These are phyloP conservation scores for Drosophila virilis DNA, from an alignment of 1,140 invertebrate genomes.

Conservation along the genomic window DNA sequence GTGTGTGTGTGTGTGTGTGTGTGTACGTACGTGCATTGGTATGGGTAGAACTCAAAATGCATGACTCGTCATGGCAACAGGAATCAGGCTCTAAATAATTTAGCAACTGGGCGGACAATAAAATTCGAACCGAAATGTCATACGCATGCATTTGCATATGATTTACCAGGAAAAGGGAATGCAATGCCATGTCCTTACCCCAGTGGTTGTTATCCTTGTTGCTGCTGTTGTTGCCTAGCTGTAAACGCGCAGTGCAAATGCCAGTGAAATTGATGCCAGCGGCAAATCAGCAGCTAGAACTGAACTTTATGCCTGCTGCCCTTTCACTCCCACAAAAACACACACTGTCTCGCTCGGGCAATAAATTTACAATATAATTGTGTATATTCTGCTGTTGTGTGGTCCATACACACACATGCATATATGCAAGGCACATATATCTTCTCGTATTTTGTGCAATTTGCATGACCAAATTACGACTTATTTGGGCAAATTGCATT, in stretches of 20 bases:
- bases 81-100: constrained; percentile 82
- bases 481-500: constrained; percentile 54
- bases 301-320: not conserved
- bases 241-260: constrained; percentile 37
- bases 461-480: constrained; percentile 40
- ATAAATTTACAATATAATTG: constrained; percentile 34
- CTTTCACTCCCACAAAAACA: not conserved
- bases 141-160: constrained; percentile 81
- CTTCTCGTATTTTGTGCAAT: constrained; percentile 35
- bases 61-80: constrained; percentile 69
- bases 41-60: constrained; percentile 65
- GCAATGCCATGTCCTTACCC: constrained; percentile 17
- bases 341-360: not conserved
- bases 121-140: constrained; percentile 81
- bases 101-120: constrained; percentile 78
- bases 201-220: constrained; percentile 5
- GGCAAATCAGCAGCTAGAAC: constrained; percentile 30
- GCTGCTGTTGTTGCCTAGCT: constrained; percentile 20
- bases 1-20: constrained; percentile 53
- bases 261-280: constrained; percentile 41
- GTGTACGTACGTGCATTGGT: constrained; percentile 51
- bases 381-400: constrained; percentile 28
- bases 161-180: constrained; percentile 49
- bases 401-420: not conserved
- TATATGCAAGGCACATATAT: constrained; percentile 13